Base-by-base conservation (phyloP, 2,797 vertebrate species). In the Enteromius radiatus region DNA sequence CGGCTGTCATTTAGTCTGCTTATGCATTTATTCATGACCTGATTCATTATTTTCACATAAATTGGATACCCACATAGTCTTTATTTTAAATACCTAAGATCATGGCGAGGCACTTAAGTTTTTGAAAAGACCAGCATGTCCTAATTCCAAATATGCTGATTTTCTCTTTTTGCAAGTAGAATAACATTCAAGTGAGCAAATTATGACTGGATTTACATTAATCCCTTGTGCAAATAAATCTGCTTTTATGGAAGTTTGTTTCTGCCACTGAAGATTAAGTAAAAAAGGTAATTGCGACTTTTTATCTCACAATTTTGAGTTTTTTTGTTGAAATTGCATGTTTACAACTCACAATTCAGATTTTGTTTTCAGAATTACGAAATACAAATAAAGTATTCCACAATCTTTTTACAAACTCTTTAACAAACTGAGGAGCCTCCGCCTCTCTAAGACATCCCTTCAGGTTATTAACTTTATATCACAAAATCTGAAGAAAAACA, bases 1-100 rank as follows among this genome's bases (percentile, higher is more conserved):
- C 5, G 26, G 19, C 47, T 56, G 33, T 76, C 23, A 56, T 82
- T 80, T n/a, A 26, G 49, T 49, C 36, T n/a, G 36, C 23, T 73
- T 9, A 38, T 54, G 36, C 81, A 76, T 82, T 76, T 68, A 82
- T 76, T 82, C 12, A 77, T 47, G 59, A 52, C 69, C 54, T 47
- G 2, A 75, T 23, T 21, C 14, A 59, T 68, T 70, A 61, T 69
- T 47, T 76, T 76, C n/a, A 9, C 19, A 59, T 31, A 45, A 76
- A 59, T 23, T 61, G 23, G 28, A 61, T 17, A 23, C 21, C 31
- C 15, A 2, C 54, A 43, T n/a, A 41, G 74, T 43, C 61, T 77
- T 3, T 1, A 7, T 63, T 28, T 61, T 14, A 21, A 43, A 76
- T 63, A 19, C 23, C 15, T 21, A 26, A 49, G 69, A 31, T 49